Evolutionary conservation across 2,113 vertebrate genomes (phyloP).

Genomic region (Macrotus californicus): DNA sequence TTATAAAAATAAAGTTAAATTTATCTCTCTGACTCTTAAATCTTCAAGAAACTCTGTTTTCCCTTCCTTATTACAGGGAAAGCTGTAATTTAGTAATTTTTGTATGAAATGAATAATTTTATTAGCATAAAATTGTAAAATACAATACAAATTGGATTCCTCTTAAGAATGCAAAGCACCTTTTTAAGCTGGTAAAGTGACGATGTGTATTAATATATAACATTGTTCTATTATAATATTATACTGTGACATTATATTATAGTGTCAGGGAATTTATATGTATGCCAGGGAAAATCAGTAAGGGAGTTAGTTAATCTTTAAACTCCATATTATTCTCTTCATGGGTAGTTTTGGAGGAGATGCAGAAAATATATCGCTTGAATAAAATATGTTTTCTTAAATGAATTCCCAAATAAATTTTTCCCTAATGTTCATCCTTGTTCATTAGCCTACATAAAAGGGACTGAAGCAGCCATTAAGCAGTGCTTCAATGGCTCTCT

Average conservation of each 20-base stretch:
- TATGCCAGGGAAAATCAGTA: neutral
- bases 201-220: neutral
- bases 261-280: neutral
- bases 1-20: conserved; percentile 14
- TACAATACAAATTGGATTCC: neutral
- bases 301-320: neutral
- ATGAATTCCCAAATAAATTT: conserved; percentile 29
- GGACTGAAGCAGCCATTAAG: conserved; percentile 49
- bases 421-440: neutral
- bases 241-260: neutral
- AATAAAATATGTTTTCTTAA: conserved; percentile 48
- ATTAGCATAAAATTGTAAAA: conserved; percentile 17
- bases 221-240: neutral
- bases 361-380: conserved; percentile 36
- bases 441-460: conserved; percentile 35
- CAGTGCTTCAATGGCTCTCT: conserved; percentile 41
- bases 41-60: conserved; percentile 34
- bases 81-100: neutral
- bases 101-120: conserved; percentile 11
- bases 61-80: neutral
- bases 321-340: conserved; percentile 22
- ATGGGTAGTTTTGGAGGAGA: neutral
- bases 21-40: conserved; percentile 63
- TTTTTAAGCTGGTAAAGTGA: conserved; percentile 23
- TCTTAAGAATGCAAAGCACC: conserved; percentile 9